Percentiles rank a stretch among this genome's conserved stretches.
Evolutionary conservation across 2,888 invertebrate genomes (phyloP).

Genomic region (Leucozona laternaria): DNA sequence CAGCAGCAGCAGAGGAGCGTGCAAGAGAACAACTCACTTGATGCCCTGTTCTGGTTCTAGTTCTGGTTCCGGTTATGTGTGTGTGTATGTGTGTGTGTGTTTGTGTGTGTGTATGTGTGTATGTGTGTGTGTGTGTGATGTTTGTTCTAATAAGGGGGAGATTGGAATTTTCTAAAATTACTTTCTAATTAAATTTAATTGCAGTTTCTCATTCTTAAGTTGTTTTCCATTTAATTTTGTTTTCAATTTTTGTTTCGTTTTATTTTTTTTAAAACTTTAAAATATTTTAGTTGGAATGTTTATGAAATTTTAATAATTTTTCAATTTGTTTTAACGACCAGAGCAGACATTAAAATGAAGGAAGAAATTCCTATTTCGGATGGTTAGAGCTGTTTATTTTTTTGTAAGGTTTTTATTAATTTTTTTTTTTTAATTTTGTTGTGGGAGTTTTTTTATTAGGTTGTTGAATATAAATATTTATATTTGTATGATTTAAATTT

Average conservation of each 20-base stretch:
- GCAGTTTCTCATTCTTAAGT: slow-evolving; percentile 57
- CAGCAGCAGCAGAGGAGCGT: neutral
- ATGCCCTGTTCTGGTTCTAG: neutral
- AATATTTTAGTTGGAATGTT: slow-evolving; percentile 27
- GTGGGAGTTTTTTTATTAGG: slow-evolving; percentile 33
- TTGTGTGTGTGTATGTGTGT: neutral
- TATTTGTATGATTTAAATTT: slow-evolving; percentile 38
- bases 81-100: too few relatives aligned
- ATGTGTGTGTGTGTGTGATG: neutral
- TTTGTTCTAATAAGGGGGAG: slow-evolving; percentile 29
- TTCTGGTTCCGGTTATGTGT: too few relatives aligned
- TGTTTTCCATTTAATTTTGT: slow-evolving; percentile 32
- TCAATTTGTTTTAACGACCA: slow-evolving; percentile 49
- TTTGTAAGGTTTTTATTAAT: neutral
- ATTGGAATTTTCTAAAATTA: slow-evolving; percentile 71
- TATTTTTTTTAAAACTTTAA: slow-evolving; percentile 31
- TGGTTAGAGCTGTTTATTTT: neutral
- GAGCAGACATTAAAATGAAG: neutral
- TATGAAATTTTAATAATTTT: slow-evolving; percentile 63
- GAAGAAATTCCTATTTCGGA: neutral
- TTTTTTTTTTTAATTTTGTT: slow-evolving; percentile 5
- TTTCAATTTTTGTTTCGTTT: neutral
- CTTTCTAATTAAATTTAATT: slow-evolving; percentile 75
- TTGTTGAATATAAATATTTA: slow-evolving; percentile 49
- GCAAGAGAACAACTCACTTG: neutral